These are phyloP conservation scores for Ophiothrix spiculata DNA, from an alignment of 35 echinoderm and acorn worm species.

Conservation along the genomic window DNA sequence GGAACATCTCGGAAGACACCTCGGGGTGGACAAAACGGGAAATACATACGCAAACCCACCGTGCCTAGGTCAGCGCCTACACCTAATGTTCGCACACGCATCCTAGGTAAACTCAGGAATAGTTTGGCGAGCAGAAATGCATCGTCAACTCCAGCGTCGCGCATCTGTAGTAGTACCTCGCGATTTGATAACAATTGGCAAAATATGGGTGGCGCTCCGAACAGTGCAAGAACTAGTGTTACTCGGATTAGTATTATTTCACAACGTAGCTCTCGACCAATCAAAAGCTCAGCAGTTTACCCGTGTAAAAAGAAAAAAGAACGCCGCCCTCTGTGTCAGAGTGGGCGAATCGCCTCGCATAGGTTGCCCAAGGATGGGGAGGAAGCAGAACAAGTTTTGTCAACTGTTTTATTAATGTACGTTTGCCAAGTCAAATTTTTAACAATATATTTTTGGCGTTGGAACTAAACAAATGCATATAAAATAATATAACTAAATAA, in stretches of 20 bases:
- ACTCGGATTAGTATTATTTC: neutral
- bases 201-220: neutral
- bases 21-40: neutral
- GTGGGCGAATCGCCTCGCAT: neutral
- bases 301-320: neutral
- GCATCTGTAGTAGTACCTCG: neutral
- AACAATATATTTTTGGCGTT: too few species aligned
- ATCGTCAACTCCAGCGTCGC: too few species aligned
- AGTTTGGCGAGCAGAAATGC: neutral
- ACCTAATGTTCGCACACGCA: neutral
- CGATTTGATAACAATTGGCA: neutral
- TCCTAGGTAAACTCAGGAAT: neutral
- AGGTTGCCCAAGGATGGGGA: constrained; percentile 25
- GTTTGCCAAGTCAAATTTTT: too few species aligned
- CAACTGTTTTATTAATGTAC: constrained; percentile 15
- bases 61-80: neutral
- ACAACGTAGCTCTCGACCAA: neutral
- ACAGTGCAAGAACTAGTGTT: neutral
- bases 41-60: neutral
- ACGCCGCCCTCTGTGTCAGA: neutral
- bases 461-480: too few species aligned
- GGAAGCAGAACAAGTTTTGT: constrained; percentile 23
- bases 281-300: neutral
- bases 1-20: too few species aligned
- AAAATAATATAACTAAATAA: too few species aligned